Percentiles rank a stretch among this genome's conserved stretches.
Conservation (phyloP, 1,140 invertebrate species). For the Drosophila kohkoa region DNA sequence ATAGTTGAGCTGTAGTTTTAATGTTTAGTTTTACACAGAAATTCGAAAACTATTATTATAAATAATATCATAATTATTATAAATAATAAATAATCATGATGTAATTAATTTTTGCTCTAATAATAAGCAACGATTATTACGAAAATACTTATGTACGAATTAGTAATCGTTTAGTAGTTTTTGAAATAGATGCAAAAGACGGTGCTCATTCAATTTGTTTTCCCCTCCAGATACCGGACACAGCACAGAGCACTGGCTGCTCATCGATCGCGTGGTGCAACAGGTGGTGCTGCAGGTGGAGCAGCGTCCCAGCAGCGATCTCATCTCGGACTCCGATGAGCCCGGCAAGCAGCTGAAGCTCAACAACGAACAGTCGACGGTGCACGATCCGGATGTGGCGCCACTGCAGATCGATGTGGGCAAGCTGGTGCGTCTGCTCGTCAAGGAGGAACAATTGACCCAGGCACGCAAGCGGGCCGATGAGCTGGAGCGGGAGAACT, state of each 20-base stretch:
- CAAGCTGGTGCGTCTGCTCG: constrained; percentile 95
- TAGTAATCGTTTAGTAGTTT: too few relatives aligned
- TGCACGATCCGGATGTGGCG: constrained; percentile 92
- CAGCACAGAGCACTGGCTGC: constrained; percentile 95
- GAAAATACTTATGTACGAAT: too few relatives aligned
- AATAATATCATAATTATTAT: too few relatives aligned
- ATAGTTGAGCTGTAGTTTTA: too few relatives aligned
- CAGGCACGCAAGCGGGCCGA: constrained; percentile 94
- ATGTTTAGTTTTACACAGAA: too few relatives aligned
- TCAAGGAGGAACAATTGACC: constrained; percentile 97
- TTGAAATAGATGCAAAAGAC: too few relatives aligned
- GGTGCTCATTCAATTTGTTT: not conserved
- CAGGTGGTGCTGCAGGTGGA: constrained; percentile 96
- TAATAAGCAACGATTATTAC: too few relatives aligned
- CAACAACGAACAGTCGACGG: constrained; percentile 43
- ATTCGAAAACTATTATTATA: too few relatives aligned
- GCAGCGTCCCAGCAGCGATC: constrained; percentile 81
- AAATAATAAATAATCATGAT: too few relatives aligned
- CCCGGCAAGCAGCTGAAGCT: constrained; percentile 64
- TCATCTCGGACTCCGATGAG: constrained; percentile 74
- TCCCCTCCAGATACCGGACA: constrained; percentile 89
- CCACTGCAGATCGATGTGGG: constrained; percentile 96
- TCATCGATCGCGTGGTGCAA: constrained; percentile 98
- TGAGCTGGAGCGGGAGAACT: constrained; percentile 95
- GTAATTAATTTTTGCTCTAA: too few relatives aligned